Evolutionary conservation across 2,888 invertebrate genomes (phyloP).

Genomic region (Pedicia rivosa): DNA sequence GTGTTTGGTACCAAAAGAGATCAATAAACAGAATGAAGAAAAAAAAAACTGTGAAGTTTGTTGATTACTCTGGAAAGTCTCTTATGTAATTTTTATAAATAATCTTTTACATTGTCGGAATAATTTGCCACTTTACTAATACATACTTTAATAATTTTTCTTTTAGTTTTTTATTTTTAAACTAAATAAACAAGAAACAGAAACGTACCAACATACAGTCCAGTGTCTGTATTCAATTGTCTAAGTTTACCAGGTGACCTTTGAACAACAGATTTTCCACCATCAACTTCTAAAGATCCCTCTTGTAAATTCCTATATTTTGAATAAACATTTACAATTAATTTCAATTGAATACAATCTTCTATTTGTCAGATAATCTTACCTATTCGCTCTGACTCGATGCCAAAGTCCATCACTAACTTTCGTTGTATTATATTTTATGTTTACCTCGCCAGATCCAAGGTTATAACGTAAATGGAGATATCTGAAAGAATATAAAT

Average conservation of each 20-base stretch:
- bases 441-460: conserved; percentile 72
- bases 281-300: conserved; percentile 79
- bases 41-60: no score
- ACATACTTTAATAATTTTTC: background rate
- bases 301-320: conserved; percentile 69
- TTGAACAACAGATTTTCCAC: conserved; percentile 60
- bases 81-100: no score
- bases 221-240: conserved; percentile 73
- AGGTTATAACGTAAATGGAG: conserved; percentile 58
- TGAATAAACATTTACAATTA: no score
- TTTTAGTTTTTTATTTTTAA: background rate
- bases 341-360: no score
- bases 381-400: conserved; percentile 58
- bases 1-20: no score
- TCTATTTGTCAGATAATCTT: conserved; percentile 17
- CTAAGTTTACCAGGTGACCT: conserved; percentile 72
- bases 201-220: conserved; percentile 69
- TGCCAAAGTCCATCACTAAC: conserved; percentile 83
- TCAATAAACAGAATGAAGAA: no score
- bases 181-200: background rate
- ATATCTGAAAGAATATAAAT: conserved; percentile 16
- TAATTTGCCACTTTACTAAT: no score
- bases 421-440: conserved; percentile 68
- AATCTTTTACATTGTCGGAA: no score
- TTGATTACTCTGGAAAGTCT: no score